Evolutionary conservation across 2,113 vertebrate species (phyloP).

Genomic region (Coryphaenoides rupestris): DNA sequence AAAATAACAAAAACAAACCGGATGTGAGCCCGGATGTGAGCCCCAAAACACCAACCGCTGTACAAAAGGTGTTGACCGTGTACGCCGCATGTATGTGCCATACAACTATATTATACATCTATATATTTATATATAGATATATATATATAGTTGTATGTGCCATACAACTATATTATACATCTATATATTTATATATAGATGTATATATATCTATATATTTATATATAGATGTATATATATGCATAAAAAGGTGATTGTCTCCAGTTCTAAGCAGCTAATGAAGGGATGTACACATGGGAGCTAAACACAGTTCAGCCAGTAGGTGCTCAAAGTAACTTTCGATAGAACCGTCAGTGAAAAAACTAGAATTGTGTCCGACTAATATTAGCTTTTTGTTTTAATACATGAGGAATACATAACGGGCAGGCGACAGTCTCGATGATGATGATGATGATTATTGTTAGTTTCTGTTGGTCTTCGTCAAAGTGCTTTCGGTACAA

Average conservation of each 20-base stretch:
- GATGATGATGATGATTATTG: no score
- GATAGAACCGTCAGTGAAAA: background rate
- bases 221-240: background rate
- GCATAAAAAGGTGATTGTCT: slow-evolving; percentile 40
- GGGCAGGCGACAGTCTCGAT: no score
- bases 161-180: no score
- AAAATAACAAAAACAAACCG: slow-evolving; percentile 18
- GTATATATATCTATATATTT: background rate
- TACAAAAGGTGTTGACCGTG: slow-evolving; percentile 26
- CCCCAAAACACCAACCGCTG: slow-evolving; percentile 21
- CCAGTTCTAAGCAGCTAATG: slow-evolving; percentile 9
- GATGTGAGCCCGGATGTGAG: slow-evolving; percentile 9
- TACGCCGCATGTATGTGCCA: slow-evolving; percentile 3
- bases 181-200: no score
- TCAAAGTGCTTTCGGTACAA: background rate
- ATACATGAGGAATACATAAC: background rate
- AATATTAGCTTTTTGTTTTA: background rate
- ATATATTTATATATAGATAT: background rate
- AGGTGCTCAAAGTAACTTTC: no score
- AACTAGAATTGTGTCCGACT: background rate
- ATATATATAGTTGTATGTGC: no score
- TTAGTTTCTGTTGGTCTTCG: no score
- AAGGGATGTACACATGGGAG: slow-evolving; percentile 5
- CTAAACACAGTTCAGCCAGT: background rate
- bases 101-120: slow-evolving; percentile 17